These are phyloP conservation scores for Saguinus imperator DNA, from an alignment of 2,113 vertebrate species.

Conservation along the genomic window DNA sequence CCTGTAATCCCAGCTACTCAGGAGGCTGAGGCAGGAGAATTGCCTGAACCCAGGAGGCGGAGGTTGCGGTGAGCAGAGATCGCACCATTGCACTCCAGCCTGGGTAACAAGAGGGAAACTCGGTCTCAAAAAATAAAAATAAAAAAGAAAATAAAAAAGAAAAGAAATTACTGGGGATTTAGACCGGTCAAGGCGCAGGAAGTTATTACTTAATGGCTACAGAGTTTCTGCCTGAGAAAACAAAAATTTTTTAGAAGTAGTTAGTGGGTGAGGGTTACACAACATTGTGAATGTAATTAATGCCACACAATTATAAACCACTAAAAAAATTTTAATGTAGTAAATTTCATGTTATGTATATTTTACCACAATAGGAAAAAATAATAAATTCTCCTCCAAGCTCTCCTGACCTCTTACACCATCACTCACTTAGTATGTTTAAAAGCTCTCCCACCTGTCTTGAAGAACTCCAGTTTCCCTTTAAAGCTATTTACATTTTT, in stretches of 20 bases:
- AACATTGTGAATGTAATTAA: neutral
- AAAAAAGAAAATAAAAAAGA: too few relatives aligned
- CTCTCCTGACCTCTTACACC: neutral
- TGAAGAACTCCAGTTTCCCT: neutral
- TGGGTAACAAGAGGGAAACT: too few relatives aligned
- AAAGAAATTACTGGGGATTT: neutral
- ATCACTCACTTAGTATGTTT: neutral
- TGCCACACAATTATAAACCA: neutral
- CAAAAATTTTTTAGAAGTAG: neutral
- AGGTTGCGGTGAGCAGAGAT: too few relatives aligned
- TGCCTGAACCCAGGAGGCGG: too few relatives aligned
- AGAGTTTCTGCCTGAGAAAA: neutral
- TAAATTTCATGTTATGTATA: neutral
- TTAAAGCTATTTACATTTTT: neutral
- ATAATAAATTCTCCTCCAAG: neutral
- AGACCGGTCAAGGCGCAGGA: fast-evolving
- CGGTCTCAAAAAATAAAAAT: too few relatives aligned
- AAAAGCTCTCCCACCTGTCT: neutral
- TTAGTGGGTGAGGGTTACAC: neutral
- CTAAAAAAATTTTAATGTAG: neutral
- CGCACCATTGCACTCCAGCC: too few relatives aligned
- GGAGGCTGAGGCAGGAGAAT: too few relatives aligned
- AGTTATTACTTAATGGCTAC: neutral
- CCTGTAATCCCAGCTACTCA: too few relatives aligned
- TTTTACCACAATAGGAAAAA: neutral